phyloP scores from a whole-genome alignment of 2,113 vertebrate species.

The Neotragus pygmaeus region DNA sequence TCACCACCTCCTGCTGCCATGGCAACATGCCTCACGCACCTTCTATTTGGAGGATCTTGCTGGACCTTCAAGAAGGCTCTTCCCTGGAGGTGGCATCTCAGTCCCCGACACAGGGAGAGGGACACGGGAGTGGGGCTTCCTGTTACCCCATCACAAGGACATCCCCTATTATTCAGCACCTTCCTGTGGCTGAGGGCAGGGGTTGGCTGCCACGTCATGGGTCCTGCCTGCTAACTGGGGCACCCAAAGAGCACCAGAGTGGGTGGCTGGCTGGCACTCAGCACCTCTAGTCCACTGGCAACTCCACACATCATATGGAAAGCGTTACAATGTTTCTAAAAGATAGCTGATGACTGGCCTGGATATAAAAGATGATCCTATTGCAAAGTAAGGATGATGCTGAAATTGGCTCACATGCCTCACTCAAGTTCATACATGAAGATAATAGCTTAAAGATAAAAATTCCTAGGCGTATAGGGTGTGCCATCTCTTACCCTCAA shows the following conservation, averaged over 20 bases:
- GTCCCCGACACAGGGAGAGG: too few species aligned
- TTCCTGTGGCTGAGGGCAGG: not conserved
- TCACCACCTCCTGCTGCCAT: not conserved
- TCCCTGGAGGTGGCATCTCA: not conserved
- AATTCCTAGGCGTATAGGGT: not conserved
- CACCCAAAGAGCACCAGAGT: not conserved
- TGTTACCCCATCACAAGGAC: not conserved
- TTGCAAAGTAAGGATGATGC: not conserved
- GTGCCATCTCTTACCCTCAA: not conserved
- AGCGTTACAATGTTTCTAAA: not conserved
- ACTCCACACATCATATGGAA: not conserved
- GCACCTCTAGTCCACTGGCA: not conserved
- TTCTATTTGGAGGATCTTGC: not conserved
- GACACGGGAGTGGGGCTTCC: too few species aligned
- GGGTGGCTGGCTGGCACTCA: not conserved
- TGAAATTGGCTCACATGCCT: not conserved
- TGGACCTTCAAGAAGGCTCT: not conserved
- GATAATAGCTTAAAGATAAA: not conserved
- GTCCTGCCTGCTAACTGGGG: not conserved
- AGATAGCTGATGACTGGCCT: not conserved
- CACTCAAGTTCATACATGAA: not conserved
- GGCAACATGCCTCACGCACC: accelerated
- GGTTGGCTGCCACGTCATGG: accelerated
- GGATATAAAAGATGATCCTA: not conserved
- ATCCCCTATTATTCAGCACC: not conserved